Conservation (phyloP, 1,140 invertebrate genomes). For the Tetragonula clypearis region DNA sequence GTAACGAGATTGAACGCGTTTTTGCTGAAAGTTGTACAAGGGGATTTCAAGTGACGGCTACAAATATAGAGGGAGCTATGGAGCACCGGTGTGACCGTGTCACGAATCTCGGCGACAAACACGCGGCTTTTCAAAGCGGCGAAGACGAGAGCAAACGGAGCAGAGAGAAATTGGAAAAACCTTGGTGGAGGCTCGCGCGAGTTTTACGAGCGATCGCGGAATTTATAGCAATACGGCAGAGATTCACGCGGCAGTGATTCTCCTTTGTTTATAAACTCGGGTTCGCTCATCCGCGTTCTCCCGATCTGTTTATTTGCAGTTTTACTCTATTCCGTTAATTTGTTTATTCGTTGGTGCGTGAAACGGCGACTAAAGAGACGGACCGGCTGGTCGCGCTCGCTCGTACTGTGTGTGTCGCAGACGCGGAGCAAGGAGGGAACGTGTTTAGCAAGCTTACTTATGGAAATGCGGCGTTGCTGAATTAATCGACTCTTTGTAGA, state of each 20-base stretch:
- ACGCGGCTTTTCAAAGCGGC: neutral
- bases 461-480: conserved; percentile 14
- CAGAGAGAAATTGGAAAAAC: neutral
- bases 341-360: neutral
- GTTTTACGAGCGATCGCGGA: neutral
- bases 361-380: neutral
- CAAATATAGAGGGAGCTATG: conserved; percentile 8
- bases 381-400: neutral
- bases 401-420: no score
- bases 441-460: neutral
- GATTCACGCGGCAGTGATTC: neutral
- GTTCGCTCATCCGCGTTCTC: neutral
- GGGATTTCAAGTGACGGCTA: conserved; percentile 26
- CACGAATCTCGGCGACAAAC: neutral
- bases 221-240: neutral
- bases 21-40: conserved; percentile 3
- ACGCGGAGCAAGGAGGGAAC: neutral
- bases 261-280: neutral
- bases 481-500: conserved; percentile 15
- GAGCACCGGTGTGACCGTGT: conserved; percentile 22
- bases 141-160: neutral
- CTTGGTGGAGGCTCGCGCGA: neutral
- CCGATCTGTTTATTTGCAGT: neutral
- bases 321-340: neutral
- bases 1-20: conserved; percentile 15